Evolutionary conservation across 1,140 invertebrate species (phyloP), one percentile per base, ranked within the genome.

Genomic region (Sycobia sp.): DNA sequence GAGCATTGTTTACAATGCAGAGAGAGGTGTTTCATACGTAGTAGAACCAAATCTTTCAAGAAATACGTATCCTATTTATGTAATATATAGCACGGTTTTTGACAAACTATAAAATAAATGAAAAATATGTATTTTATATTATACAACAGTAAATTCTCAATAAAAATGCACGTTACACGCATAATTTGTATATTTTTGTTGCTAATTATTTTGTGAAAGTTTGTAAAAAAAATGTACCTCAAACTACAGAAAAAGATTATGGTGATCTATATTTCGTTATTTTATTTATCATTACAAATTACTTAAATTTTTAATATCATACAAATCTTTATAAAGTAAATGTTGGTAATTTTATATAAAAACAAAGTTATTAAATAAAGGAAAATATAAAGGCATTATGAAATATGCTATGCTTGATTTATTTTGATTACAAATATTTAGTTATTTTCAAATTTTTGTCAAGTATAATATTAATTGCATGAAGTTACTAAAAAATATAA

Each of bases 111-210:
- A 20, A 50, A 49, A 39, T 38, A n/a, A n/a, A n/a, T 38, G 9
- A 25, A 18, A 59, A 59, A 39, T 3, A 47, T 47, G 14, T 36
- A 46, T n/a, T n/a, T 44, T 20, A 14, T 39, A 44, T 20, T 34
- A 10, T 18, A 47, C 25, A 34, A 18, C 27, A 39, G n/a, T 59
- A 50, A 23, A 25, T 32, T 18, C 32, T 36, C 38, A 32, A 36
- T n/a, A 51, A 27, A 32, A 53, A 51, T 61, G 58, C 47, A 61
- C 49, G 58, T 39, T 53, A 34, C 18, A 53, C 22, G 58, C 49
- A 53, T 32, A 50, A 32, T 22, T 39, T 50, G 13, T 60, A 38
- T 2, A 13, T 60, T 53, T 54, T 47, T 62, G 32, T 47, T 55
- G 51, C 34, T 62, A 27, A 39, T 47, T 39, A 47, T 55, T 13